phyloP scores from a whole-genome alignment of 2,797 vertebrate genomes.

The Eulemur mongoz region DNA sequence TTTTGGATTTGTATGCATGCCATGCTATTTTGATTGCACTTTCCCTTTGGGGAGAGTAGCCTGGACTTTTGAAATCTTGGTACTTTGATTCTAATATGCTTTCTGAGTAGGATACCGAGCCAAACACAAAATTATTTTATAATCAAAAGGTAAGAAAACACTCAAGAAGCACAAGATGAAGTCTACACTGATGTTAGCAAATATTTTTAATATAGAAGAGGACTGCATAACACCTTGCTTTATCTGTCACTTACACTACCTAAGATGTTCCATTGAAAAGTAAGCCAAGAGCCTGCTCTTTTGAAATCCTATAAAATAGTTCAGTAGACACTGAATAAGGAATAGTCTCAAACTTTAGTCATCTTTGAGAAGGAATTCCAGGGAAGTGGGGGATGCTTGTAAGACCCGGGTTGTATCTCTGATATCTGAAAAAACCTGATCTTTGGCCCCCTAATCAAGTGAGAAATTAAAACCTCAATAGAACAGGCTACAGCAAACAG shows the following conservation, averaged over 20 bases:
- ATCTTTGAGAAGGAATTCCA: not conserved
- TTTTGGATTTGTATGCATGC: not conserved
- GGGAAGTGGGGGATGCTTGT: not conserved
- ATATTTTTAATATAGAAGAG: not conserved
- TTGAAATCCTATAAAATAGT: not conserved
- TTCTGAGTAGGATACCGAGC: not conserved
- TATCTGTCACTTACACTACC: not conserved
- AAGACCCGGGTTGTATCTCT: not conserved
- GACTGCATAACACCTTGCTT: not conserved
- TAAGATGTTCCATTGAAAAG: not conserved
- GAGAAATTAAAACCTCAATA: not conserved
- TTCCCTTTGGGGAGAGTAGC: not conserved
- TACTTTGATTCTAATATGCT: not conserved
- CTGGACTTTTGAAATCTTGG: not conserved
- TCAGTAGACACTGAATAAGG: not conserved
- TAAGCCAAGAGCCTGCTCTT: not conserved
- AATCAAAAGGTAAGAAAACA: constrained; percentile 1
- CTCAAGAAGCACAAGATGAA: not conserved
- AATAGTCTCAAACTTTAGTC: not conserved
- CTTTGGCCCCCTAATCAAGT: not conserved
- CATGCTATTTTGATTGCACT: not conserved
- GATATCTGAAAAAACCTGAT: not conserved
- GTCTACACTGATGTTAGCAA: not conserved
- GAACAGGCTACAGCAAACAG: not conserved
- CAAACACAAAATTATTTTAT: not conserved